phyloP scores from a whole-genome alignment of 2,888 invertebrate genomes.

The Tanypteryx hageni region DNA sequence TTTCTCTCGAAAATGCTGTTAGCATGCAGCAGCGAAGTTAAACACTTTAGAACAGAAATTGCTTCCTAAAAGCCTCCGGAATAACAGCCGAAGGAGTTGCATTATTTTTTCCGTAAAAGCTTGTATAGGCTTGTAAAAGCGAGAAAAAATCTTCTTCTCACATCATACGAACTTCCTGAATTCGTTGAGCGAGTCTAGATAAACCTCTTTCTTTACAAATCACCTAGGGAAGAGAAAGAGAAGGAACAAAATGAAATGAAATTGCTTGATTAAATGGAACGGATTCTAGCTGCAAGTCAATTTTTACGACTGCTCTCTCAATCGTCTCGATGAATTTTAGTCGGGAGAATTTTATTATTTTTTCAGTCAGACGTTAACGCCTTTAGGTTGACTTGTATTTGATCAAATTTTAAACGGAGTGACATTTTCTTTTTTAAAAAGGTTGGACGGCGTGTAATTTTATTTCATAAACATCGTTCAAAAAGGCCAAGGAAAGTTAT shows the following conservation, averaged over 20 bases:
- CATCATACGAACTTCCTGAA: neutral
- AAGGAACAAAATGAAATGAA: neutral
- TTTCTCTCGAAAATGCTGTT: neutral
- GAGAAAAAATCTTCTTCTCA: neutral
- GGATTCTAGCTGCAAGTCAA: neutral
- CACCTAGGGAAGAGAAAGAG: neutral
- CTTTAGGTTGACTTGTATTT: no score
- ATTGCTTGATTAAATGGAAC: neutral
- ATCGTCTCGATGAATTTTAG: no score
- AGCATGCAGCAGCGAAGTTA: neutral
- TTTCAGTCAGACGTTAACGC: no score
- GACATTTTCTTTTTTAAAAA: no score
- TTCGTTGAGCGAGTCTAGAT: neutral
- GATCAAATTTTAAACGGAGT: no score
- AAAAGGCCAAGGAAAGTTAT: no score
- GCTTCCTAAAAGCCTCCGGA: neutral
- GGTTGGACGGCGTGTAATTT: no score
- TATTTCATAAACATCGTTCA: no score
- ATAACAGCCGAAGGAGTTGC: neutral
- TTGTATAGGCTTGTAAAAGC: constrained; percentile 2
- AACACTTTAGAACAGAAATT: neutral
- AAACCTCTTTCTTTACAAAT: neutral
- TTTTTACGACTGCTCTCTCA: neutral
- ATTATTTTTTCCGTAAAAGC: neutral
- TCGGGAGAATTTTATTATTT: no score